Percentiles rank a stretch among this genome's conserved stretches.
These are phyloP conservation scores for Clarias macrocephalus DNA, from an alignment of 2,113 vertebrate genomes.

Conservation along the genomic window DNA sequence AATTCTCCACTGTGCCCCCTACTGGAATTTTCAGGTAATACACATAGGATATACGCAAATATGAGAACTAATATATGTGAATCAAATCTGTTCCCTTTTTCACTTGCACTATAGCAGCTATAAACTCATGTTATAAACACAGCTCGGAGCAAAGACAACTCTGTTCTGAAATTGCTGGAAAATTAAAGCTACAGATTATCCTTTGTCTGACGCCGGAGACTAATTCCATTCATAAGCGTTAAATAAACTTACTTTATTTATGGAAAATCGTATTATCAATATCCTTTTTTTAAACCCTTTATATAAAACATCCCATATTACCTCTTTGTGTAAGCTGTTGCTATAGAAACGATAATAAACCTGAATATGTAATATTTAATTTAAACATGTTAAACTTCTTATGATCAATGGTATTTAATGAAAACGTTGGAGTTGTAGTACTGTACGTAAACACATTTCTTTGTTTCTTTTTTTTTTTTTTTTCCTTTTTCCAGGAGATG, in stretches of 20 bases:
- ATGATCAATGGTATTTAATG: not conserved
- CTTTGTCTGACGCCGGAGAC: not conserved
- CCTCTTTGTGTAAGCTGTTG: not conserved
- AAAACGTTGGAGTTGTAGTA: not conserved
- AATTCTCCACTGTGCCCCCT: no score
- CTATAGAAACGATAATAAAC: not conserved
- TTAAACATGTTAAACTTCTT: not conserved
- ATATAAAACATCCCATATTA: not conserved
- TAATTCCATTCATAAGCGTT: not conserved
- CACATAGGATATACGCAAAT: no score
- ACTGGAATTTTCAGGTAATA: no score
- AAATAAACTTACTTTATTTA: not conserved
- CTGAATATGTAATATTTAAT: not conserved
- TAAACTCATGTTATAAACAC: not conserved
- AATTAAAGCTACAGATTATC: not conserved
- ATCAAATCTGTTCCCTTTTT: no score
- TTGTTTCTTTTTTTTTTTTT: not conserved
- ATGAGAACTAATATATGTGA: no score
- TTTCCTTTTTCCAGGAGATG: conserved; percentile 63
- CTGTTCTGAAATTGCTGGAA: not conserved
- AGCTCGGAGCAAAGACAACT: not conserved
- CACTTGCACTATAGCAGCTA: not conserved
- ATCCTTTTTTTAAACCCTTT: not conserved
- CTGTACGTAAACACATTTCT: no score
- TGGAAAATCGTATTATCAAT: not conserved